phyloP scores from a whole-genome alignment of 2,888 invertebrate genomes.

The Leptinotarsa juncta region DNA sequence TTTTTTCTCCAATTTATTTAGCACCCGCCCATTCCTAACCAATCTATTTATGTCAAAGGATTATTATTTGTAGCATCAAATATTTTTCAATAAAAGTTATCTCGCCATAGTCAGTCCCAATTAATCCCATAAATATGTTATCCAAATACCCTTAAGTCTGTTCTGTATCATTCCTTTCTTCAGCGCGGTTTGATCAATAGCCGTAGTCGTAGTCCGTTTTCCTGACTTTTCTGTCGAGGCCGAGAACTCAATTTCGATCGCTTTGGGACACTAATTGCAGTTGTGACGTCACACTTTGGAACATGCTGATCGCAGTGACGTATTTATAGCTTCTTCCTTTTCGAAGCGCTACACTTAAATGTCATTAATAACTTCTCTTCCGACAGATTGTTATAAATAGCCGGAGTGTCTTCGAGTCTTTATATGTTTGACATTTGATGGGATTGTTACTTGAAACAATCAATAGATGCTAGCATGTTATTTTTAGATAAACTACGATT shows the following conservation, averaged over 20 bases:
- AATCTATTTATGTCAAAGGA: too few species aligned
- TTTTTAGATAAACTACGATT: conserved; percentile 18
- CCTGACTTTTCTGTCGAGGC: neutral
- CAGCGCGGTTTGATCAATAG: conserved; percentile 10
- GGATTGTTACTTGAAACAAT: conserved; percentile 12
- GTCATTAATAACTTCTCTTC: conserved; percentile 39
- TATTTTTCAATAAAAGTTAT: too few species aligned
- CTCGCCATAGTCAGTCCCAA: too few species aligned
- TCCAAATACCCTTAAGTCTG: too few species aligned
- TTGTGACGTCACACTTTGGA: conserved; percentile 23
- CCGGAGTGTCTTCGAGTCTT: conserved; percentile 22
- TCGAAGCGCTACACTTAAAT: conserved; percentile 28
- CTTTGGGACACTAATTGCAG: conserved; percentile 13
- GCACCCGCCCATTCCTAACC: too few species aligned
- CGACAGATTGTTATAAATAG: conserved; percentile 36
- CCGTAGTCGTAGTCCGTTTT: conserved; percentile 5
- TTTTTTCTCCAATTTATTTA: too few species aligned
- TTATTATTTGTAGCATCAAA: too few species aligned
- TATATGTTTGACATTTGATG: conserved; percentile 34
- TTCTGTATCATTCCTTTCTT: neutral
- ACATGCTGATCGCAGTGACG: conserved; percentile 24
- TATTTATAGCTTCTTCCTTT: conserved; percentile 35
- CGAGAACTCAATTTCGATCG: conserved; percentile 1
- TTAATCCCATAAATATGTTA: too few species aligned
- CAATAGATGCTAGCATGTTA: conserved; percentile 14